Conservation (phyloP, 2,113 vertebrate species). For the Naja naja region DNA sequence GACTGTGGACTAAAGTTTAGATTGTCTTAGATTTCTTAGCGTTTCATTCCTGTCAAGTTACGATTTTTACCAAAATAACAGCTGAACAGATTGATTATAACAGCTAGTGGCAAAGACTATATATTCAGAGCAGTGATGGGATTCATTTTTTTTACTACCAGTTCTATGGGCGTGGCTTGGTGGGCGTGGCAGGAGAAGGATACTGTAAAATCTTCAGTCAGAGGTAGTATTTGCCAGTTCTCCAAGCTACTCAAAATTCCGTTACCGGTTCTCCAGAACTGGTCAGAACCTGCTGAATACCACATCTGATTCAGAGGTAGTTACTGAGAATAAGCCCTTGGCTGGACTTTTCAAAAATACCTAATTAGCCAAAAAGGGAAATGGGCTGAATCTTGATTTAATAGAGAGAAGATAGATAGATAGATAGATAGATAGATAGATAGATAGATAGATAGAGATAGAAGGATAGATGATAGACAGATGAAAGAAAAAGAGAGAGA, state of each 20-base stretch:
- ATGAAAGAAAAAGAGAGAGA: background rate
- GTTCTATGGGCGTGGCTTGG: too few relatives aligned
- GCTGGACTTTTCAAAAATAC: background rate
- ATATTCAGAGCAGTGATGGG: background rate
- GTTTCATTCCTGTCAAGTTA: background rate
- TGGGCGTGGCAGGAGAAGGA: too few relatives aligned
- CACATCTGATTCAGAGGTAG: background rate
- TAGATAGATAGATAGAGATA: rapidly evolving
- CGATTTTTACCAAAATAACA: background rate
- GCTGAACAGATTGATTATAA: background rate
- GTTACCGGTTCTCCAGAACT: too few relatives aligned
- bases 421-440: too few relatives aligned
- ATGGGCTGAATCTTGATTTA: background rate
- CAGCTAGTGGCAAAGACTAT: background rate
- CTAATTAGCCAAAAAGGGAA: background rate
- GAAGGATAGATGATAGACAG: too few relatives aligned
- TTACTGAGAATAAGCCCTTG: background rate
- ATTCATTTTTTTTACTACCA: too few relatives aligned
- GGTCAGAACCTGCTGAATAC: too few relatives aligned
- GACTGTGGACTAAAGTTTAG: background rate
- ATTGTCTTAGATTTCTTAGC: background rate
- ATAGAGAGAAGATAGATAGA: background rate
- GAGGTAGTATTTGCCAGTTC: too few relatives aligned
- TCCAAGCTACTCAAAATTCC: too few relatives aligned
- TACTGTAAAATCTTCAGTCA: too few relatives aligned